Conservation (phyloP, 1,140 invertebrate genomes). For the Phymorhynchus buccinoides region DNA sequence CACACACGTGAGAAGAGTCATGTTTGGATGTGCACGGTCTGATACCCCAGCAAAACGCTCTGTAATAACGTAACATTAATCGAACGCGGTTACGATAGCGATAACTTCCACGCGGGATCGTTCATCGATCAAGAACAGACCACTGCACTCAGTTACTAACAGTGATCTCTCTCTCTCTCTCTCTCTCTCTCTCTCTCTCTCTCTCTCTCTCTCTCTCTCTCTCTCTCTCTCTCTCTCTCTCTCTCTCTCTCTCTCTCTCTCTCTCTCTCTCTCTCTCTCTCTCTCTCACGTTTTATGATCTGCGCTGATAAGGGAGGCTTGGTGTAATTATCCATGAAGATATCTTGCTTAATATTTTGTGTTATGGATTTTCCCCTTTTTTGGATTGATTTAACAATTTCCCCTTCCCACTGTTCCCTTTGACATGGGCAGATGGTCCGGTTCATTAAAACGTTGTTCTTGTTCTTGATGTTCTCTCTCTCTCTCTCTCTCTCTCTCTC, state of each 20-base stretch:
- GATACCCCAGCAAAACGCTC: neutral
- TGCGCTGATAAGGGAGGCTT: too few relatives aligned
- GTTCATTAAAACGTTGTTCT: too few relatives aligned
- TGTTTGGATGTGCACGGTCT: neutral
- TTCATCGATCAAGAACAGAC: neutral
- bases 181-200: neutral
- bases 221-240: neutral
- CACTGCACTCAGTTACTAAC: neutral
- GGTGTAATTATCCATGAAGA: too few relatives aligned
- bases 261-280: too few relatives aligned
- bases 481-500: neutral
- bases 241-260: neutral
- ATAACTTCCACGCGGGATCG: neutral
- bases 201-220: neutral
- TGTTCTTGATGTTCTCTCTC: neutral
- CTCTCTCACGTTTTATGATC: too few relatives aligned
- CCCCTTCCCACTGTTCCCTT: too few relatives aligned
- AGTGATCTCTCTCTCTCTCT: too few relatives aligned
- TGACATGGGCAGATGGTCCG: too few relatives aligned
- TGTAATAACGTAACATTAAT: neutral
- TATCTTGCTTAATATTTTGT: too few relatives aligned
- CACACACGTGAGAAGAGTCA: too few relatives aligned
- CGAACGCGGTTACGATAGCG: neutral
- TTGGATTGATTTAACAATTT: too few relatives aligned
- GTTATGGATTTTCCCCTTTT: too few relatives aligned